Evolutionary conservation across 2,888 invertebrate genomes (phyloP).

Genomic region (Chrysodeixis includens): DNA sequence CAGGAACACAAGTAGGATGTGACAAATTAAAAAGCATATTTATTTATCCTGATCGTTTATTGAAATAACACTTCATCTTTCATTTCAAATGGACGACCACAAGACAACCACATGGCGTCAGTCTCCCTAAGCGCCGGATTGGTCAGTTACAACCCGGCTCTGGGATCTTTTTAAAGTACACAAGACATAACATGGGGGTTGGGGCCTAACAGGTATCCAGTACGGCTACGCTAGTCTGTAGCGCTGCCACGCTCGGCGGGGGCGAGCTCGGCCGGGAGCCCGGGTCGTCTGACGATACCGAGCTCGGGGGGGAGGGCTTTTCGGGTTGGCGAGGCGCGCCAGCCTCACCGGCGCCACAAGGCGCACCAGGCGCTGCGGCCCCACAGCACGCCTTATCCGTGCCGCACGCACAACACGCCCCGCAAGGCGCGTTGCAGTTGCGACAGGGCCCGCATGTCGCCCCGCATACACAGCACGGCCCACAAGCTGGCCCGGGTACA

Average conservation of each 20-base stretch:
- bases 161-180: conserved; percentile 17
- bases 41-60: background rate
- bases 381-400: conserved; percentile 10
- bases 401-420: conserved; percentile 14
- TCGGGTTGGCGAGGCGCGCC: conserved; percentile 26
- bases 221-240: no score
- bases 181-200: conserved; percentile 9
- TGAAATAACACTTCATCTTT: conserved; percentile 8
- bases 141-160: conserved; percentile 19
- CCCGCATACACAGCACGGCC: conserved; percentile 30
- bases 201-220: background rate
- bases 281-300: background rate
- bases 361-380: background rate
- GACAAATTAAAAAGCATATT: background rate
- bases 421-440: conserved; percentile 4
- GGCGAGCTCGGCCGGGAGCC: conserved; percentile 7
- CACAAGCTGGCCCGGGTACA: conserved; percentile 16
- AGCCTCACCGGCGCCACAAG: conserved; percentile 9
- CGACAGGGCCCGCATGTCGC: conserved; percentile 31
- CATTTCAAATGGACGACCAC: conserved; percentile 17
- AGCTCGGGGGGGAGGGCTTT: background rate
- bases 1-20: no score
- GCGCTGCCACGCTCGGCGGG: no score
- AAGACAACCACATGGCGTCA: conserved; percentile 8
- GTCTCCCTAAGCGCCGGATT: conserved; percentile 5